These are phyloP conservation scores for Orycteropus afer DNA, from an alignment of 2,113 vertebrate genomes.

Conservation along the genomic window DNA sequence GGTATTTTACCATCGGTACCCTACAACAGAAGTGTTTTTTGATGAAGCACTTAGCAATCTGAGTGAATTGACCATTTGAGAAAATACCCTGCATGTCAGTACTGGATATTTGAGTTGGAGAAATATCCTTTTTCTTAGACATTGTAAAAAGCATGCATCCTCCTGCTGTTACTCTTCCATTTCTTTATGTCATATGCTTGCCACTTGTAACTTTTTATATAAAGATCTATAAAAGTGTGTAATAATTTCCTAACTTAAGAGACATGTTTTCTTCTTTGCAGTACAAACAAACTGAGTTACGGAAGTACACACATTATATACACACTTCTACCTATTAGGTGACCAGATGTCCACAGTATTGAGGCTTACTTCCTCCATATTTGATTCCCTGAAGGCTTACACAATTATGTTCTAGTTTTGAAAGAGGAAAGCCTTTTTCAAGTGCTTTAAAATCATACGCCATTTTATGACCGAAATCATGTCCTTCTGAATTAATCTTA, in stretches of 20 bases:
- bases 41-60: conserved; percentile 84
- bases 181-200: conserved; percentile 89
- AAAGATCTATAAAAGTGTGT: conserved; percentile 89
- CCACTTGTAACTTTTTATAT: conserved; percentile 89
- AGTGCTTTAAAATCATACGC: conserved; percentile 35
- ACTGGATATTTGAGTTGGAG: conserved; percentile 85
- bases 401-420: conserved; percentile 21
- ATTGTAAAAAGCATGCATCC: conserved; percentile 92
- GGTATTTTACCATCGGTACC: conserved; percentile 81
- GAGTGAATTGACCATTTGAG: conserved; percentile 82
- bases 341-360: background rate
- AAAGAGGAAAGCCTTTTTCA: conserved; percentile 44
- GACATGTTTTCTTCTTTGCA: conserved; percentile 84
- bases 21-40: conserved; percentile 80
- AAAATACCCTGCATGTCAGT: conserved; percentile 86
- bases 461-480: background rate
- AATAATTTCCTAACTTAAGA: conserved; percentile 87
- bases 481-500: background rate
- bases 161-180: conserved; percentile 85
- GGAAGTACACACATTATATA: background rate
- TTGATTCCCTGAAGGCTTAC: conserved; percentile 51
- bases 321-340: background rate
- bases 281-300: conserved; percentile 31
- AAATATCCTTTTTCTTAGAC: conserved; percentile 84
- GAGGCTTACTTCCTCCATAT: background rate